Evolutionary conservation across 2,797 vertebrate species (phyloP).

Genomic region (Echeneis naucrates): DNA sequence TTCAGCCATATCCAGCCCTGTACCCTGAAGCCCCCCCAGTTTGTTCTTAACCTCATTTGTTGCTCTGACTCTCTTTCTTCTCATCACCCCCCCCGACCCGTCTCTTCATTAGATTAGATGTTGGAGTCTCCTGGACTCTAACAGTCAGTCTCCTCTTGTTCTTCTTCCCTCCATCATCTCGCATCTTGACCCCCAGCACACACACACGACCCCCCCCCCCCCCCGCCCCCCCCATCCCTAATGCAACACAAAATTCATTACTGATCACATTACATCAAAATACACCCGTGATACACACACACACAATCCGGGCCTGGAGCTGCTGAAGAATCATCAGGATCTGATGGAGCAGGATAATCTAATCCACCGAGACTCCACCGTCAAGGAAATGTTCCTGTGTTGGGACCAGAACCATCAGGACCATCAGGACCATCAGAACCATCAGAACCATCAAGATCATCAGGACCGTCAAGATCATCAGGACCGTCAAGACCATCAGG

Average conservation of each 20-base stretch:
- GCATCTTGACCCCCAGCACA: conserved; percentile 71
- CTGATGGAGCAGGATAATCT: conserved; percentile 73
- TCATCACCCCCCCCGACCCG: conserved; percentile 78
- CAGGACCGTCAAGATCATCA: no score
- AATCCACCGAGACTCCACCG: conserved; percentile 61
- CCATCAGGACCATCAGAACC: no score
- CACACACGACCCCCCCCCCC: no score
- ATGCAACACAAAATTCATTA: conserved; percentile 99
- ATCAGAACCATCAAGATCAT: no score
- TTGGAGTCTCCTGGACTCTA: conserved; percentile 94
- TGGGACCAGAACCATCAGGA: background rate
- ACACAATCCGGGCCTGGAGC: conserved; percentile 65
- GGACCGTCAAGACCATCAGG: no score
- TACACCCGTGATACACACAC: conserved; percentile 78
- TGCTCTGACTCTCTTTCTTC: conserved; percentile 78
- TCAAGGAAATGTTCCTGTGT: conserved; percentile 55
- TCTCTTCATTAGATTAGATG: conserved; percentile 98
- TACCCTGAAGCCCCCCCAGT: conserved; percentile 58
- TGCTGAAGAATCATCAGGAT: conserved; percentile 89
- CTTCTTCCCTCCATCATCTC: conserved; percentile 85
- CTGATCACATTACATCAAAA: conserved; percentile 99
- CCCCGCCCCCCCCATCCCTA: conserved; percentile 66
- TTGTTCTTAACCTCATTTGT: conserved; percentile 76
- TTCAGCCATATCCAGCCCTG: conserved; percentile 81
- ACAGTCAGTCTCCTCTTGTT: conserved; percentile 97